A percentile compares a stretch with the other conserved stretches of the same genome.
Evolutionary conservation across 2,113 vertebrate species (phyloP).

Genomic region (Prionailurus viverrinus): DNA sequence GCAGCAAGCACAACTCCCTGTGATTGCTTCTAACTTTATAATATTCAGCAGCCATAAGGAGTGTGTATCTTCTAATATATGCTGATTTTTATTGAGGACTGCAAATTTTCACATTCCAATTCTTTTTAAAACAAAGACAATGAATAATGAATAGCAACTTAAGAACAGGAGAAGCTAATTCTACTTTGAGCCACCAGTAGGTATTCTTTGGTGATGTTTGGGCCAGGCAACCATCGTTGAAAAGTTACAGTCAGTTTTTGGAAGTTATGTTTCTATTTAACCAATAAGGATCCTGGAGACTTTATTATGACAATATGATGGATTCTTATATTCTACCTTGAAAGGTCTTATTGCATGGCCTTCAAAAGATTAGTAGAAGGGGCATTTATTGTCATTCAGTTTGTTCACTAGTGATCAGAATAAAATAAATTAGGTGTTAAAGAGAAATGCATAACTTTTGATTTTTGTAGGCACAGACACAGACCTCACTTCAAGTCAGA

Average conservation of each 20-base stretch:
- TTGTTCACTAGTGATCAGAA: constrained; percentile 20
- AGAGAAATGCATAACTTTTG: constrained; percentile 29
- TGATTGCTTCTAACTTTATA: constrained; percentile 38
- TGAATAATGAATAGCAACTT: not conserved
- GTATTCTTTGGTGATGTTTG: not conserved
- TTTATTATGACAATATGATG: not conserved
- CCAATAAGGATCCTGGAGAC: not conserved
- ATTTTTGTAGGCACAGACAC: constrained; percentile 23
- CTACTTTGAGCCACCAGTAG: not conserved
- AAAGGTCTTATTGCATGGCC: not conserved
- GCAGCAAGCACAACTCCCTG: not conserved
- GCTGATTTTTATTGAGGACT: constrained; percentile 43
- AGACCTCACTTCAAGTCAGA: constrained; percentile 58
- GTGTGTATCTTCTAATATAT: not conserved
- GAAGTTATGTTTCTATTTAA: not conserved
- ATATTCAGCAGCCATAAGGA: not conserved
- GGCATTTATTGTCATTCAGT: not conserved
- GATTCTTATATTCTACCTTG: not conserved
- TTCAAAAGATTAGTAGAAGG: not conserved
- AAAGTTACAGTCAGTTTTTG: not conserved
- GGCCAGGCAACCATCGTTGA: not conserved
- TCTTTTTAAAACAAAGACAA: constrained; percentile 52
- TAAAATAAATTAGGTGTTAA: constrained; percentile 7
- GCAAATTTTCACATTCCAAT: not conserved
- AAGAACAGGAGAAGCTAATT: not conserved